phyloP scores from a whole-genome alignment of 1,140 invertebrate species.

The Drepana arcuata region DNA sequence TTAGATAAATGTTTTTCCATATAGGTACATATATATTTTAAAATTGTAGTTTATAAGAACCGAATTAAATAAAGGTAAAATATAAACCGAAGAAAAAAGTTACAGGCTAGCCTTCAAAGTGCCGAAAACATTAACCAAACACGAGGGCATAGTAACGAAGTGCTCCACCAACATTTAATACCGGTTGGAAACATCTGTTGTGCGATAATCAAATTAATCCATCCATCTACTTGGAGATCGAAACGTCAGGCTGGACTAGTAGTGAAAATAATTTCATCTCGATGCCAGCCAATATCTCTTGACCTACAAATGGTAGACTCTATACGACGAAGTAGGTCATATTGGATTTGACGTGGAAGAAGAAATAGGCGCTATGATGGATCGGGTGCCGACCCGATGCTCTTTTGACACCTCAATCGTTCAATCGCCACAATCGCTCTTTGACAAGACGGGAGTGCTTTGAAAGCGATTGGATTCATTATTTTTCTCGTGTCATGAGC shows the following conservation, averaged over 20 bases:
- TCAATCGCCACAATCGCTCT: constrained; percentile 60
- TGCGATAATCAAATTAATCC: constrained; percentile 67
- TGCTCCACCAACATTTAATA: constrained; percentile 8
- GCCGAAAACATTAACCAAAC: too few species aligned
- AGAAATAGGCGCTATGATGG: constrained; percentile 58
- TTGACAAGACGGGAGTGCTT: constrained; percentile 43
- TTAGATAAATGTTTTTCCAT: too few species aligned
- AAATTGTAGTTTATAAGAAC: too few species aligned
- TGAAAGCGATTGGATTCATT: constrained; percentile 43
- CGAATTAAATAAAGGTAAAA: too few species aligned
- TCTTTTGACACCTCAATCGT: constrained; percentile 58
- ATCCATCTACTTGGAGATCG: constrained; percentile 66
- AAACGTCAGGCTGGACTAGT: constrained; percentile 61
- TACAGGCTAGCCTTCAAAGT: too few species aligned
- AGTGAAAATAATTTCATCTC: constrained; percentile 62
- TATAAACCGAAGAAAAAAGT: too few species aligned
- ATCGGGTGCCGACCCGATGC: constrained; percentile 54
- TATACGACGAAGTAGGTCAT: constrained; percentile 15
- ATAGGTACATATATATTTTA: too few species aligned
- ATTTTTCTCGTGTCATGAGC: constrained; percentile 30
- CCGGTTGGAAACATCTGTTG: constrained; percentile 52
- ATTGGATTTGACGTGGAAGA: constrained; percentile 24
- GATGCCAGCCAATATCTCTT: constrained; percentile 26
- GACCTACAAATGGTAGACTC: constrained; percentile 15
- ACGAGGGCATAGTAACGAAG: too few species aligned